Percentiles rank a stretch among this genome's conserved stretches.
These are phyloP conservation scores for Melanocharis versteri DNA, from an alignment of 2,113 vertebrate species.

Conservation along the genomic window DNA sequence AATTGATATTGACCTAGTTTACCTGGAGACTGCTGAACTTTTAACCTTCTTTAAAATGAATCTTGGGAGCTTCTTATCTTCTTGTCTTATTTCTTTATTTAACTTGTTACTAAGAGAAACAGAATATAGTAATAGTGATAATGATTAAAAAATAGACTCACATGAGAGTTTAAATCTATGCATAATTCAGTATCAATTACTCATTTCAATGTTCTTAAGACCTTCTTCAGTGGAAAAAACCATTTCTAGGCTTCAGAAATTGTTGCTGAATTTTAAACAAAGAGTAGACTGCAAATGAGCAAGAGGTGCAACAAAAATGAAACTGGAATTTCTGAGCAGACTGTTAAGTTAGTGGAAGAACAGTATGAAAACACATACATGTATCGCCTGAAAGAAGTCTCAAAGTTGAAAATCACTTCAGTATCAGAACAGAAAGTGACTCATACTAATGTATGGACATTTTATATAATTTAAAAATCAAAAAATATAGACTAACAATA, in stretches of 20 bases:
- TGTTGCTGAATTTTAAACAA: neutral
- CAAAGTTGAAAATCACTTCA: neutral
- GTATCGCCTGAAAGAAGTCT: neutral
- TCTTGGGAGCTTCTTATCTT: neutral
- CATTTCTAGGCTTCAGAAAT: neutral
- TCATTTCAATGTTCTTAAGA: neutral
- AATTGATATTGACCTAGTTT: neutral
- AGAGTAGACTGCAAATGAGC: neutral
- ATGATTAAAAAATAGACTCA: neutral
- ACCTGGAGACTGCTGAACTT: neutral
- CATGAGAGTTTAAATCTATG: neutral
- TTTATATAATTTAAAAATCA: neutral
- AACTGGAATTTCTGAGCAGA: neutral
- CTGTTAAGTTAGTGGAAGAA: neutral
- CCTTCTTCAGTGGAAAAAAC: neutral
- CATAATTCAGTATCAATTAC: neutral
- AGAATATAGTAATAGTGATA: neutral
- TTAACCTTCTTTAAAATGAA: neutral
- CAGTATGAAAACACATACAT: rapidly evolving
- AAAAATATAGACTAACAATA: neutral
- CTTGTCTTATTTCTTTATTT: neutral
- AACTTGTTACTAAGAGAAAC: neutral
- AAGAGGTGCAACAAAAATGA: neutral
- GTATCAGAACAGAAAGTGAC: neutral
- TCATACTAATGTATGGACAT: neutral